Percentiles rank a stretch among this genome's conserved stretches.
Conservation (phyloP, 2,888 invertebrate genomes). For the Nomada ferruginata region DNA sequence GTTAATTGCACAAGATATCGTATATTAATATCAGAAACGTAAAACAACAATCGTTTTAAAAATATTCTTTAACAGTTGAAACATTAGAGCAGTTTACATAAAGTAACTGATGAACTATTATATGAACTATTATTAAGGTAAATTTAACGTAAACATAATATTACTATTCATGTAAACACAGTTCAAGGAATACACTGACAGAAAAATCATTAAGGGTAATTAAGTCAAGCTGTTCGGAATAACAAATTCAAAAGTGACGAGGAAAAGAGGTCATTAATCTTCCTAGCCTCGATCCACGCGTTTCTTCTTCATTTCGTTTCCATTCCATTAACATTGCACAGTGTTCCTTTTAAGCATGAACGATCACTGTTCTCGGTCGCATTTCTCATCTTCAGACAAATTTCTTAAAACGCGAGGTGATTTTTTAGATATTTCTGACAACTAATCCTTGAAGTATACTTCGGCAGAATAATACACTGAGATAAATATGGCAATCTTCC, state of each 20-base stretch:
- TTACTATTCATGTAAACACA: neutral
- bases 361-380: neutral
- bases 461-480: too few relatives aligned
- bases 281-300: slow-evolving; percentile 11
- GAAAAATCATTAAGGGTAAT: slow-evolving; percentile 22
- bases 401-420: neutral
- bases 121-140: too few relatives aligned
- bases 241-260: slow-evolving; percentile 26
- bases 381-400: neutral
- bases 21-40: neutral
- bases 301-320: slow-evolving; percentile 32
- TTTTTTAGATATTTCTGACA: neutral
- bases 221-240: slow-evolving; percentile 18
- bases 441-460: too few relatives aligned
- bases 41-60: neutral
- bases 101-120: too few relatives aligned
- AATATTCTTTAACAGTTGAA: neutral
- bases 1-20: neutral
- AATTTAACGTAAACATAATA: too few relatives aligned
- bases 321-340: slow-evolving; percentile 41
- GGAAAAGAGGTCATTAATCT: slow-evolving; percentile 33
- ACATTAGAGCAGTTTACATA: too few relatives aligned
- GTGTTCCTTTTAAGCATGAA: slow-evolving; percentile 21
- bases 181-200: neutral
- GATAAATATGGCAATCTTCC: too few relatives aligned